phyloP scores from a whole-genome alignment of 2,888 invertebrate genomes.

The Xylota sylvarum region DNA sequence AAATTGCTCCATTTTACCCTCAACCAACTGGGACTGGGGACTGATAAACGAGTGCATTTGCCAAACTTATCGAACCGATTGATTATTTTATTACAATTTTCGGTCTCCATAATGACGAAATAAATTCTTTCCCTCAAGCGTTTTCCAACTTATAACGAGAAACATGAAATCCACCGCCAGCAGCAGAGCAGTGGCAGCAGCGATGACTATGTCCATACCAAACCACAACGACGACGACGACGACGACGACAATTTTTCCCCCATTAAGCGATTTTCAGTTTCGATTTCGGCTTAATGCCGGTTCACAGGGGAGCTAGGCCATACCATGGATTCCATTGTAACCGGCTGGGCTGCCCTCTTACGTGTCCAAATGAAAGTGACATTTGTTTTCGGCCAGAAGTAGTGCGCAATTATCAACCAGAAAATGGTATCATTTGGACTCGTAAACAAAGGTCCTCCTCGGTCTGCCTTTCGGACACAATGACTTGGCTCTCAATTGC shows the following conservation, averaged over 20 bases:
- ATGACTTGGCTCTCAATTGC: slow-evolving; percentile 55
- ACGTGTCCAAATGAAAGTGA: slow-evolving; percentile 64
- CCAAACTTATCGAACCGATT: slow-evolving; percentile 64
- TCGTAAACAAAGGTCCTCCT: slow-evolving; percentile 59
- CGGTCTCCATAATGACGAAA: slow-evolving; percentile 60
- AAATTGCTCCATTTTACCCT: slow-evolving; percentile 35
- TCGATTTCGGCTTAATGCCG: slow-evolving; percentile 51
- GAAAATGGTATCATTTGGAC: not conserved
- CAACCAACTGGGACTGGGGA: not conserved
- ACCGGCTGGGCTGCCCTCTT: slow-evolving; percentile 37
- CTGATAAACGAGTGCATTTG: slow-evolving; percentile 57
- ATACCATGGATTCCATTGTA: slow-evolving; percentile 35
- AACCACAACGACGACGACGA: not conserved
- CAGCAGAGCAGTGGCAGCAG: slow-evolving; percentile 10
- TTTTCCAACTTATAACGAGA: not conserved
- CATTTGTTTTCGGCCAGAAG: slow-evolving; percentile 33
- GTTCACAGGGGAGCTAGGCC: slow-evolving; percentile 29
- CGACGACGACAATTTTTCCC: slow-evolving; percentile 51
- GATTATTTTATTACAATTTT: slow-evolving; percentile 70
- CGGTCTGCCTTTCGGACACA: slow-evolving; percentile 13
- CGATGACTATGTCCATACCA: slow-evolving; percentile 9
- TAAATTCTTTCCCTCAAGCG: slow-evolving; percentile 57
- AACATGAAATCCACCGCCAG: slow-evolving; percentile 16
- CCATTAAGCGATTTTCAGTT: slow-evolving; percentile 59
- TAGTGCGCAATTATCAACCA: not conserved